phyloP scores from a whole-genome alignment of 2,797 vertebrate genomes.

The Danio jaintianensis region DNA sequence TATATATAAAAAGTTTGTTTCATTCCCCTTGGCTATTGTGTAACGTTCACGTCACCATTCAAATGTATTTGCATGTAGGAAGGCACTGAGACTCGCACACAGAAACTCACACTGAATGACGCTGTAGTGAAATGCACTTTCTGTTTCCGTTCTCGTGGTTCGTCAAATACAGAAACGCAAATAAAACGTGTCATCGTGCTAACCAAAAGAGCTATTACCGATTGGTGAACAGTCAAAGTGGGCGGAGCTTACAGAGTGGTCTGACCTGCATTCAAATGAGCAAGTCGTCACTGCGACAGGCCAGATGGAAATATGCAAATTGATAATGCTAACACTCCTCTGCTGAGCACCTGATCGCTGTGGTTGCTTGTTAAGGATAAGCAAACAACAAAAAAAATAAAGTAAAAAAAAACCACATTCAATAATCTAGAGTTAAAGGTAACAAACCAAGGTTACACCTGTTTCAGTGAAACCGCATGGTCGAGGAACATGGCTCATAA shows the following conservation, averaged over 20 bases:
- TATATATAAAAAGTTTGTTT: conserved; percentile 53
- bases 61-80: conserved; percentile 79
- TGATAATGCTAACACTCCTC: conserved; percentile 70
- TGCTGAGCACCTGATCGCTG: conserved; percentile 74
- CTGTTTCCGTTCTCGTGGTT: conserved; percentile 57
- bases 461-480: conserved; percentile 73
- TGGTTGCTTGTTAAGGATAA: conserved; percentile 67
- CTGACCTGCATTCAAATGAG: conserved; percentile 70
- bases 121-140: conserved; percentile 66
- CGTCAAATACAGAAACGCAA: conserved; percentile 47
- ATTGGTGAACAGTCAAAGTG: conserved; percentile 49
- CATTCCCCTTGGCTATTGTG: conserved; percentile 68
- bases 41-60: conserved; percentile 77
- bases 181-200: conserved; percentile 41
- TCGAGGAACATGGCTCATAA: conserved; percentile 81
- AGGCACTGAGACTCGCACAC: conserved; percentile 82
- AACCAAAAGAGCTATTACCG: conserved; percentile 28
- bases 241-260: conserved; percentile 52
- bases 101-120: conserved; percentile 66
- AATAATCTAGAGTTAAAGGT: conserved; percentile 77
- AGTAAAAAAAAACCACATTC: conserved; percentile 75
- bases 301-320: conserved; percentile 71
- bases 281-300: conserved; percentile 62
- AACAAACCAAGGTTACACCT: conserved; percentile 76
- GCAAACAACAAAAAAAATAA: conserved; percentile 6